Conservation (phyloP, 1,140 invertebrate species). For the Polypedilum vanderplanki region DNA sequence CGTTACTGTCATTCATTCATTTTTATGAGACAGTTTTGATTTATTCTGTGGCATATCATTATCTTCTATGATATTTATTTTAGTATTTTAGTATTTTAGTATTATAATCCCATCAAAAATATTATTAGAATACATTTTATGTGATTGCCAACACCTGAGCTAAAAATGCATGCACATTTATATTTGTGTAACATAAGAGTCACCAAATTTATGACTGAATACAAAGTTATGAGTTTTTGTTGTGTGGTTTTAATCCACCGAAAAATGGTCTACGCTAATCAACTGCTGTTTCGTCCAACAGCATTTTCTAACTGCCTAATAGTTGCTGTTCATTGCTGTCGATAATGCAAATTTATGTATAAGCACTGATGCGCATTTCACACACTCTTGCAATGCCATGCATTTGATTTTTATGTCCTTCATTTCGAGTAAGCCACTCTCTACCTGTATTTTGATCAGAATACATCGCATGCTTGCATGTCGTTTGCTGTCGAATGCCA, state of each 20-base stretch:
- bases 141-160: neutral
- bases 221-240: conserved; percentile 5
- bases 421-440: neutral
- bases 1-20: too few species aligned
- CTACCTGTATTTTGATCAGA: neutral
- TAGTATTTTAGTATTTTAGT: too few species aligned
- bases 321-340: neutral
- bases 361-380: conserved; percentile 3
- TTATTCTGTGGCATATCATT: conserved; percentile 1
- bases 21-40: neutral
- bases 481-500: neutral
- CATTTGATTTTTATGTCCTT: conserved; percentile 13
- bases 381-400: neutral
- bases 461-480: too few species aligned
- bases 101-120: neutral
- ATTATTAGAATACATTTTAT: neutral
- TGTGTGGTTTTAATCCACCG: neutral
- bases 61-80: too few species aligned
- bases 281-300: neutral
- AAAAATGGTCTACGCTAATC: neutral
- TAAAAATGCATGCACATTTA: neutral
- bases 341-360: neutral
- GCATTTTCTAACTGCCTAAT: neutral
- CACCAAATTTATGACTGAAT: neutral
- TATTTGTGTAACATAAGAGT: too few species aligned